Percentiles rank a stretch among this genome's conserved stretches.
Conservation (phyloP, 2,113 vertebrate species). For the Pleuronectes platessa region DNA sequence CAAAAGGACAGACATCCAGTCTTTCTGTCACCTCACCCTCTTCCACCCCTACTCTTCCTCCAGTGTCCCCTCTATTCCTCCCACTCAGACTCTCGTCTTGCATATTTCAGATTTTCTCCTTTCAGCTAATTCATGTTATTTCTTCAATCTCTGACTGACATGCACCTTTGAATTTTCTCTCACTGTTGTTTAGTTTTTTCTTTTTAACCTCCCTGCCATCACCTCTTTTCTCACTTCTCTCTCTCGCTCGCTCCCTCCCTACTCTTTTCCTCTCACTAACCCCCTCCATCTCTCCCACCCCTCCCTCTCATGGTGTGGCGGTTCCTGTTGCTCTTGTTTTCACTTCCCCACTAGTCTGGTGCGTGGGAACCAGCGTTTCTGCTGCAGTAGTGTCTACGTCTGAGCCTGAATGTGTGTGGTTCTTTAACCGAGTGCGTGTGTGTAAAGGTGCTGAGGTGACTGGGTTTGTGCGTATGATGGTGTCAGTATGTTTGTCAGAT, state of each 20-base stretch:
- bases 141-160: slow-evolving; percentile 17
- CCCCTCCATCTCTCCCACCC: slow-evolving; percentile 53
- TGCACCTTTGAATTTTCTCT: slow-evolving; percentile 33
- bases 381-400: slow-evolving; percentile 58
- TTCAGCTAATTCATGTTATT: slow-evolving; percentile 10
- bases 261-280: slow-evolving; percentile 14
- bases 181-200: background rate
- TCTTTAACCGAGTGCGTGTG: slow-evolving; percentile 10
- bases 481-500: slow-evolving; percentile 17
- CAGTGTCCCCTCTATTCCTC: slow-evolving; percentile 48
- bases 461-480: slow-evolving; percentile 3
- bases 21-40: slow-evolving; percentile 56
- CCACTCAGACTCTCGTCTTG: slow-evolving; percentile 12
- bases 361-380: slow-evolving; percentile 78
- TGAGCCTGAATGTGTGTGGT: slow-evolving; percentile 36
- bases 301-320: slow-evolving; percentile 69
- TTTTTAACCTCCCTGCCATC: slow-evolving; percentile 36
- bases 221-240: slow-evolving; percentile 45
- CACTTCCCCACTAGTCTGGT: slow-evolving; percentile 79
- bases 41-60: slow-evolving; percentile 48
- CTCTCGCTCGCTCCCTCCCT: slow-evolving; percentile 36
- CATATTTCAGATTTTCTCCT: background rate
- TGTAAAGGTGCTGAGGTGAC: slow-evolving; percentile 38
- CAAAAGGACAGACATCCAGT: slow-evolving; percentile 71
- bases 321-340: slow-evolving; percentile 82